phyloP scores from a whole-genome alignment of 1,140 invertebrate genomes.

The Bombus picipes region DNA sequence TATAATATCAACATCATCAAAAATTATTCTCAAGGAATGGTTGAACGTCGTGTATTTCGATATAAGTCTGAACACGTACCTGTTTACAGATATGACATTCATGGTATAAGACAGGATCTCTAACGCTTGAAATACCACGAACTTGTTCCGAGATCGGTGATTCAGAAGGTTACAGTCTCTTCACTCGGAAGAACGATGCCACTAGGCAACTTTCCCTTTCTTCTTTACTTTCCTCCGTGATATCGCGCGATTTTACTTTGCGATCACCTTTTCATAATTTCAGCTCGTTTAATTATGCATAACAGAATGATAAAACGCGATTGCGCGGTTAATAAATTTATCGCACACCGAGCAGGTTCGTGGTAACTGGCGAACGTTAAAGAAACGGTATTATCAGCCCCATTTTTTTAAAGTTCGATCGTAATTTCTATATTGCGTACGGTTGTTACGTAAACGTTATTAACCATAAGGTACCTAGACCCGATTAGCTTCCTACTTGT shows the following conservation, averaged over 20 bases:
- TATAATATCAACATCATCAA: not conserved
- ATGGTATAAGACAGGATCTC: not conserved
- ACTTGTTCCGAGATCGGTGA: constrained; percentile 34
- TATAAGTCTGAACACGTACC: not conserved
- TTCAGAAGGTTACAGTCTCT: constrained; percentile 49
- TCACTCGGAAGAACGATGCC: constrained; percentile 27
- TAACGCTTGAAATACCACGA: constrained; percentile 38
- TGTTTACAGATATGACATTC: not conserved
- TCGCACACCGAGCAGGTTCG: not conserved
- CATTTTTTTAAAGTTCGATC: constrained; percentile 12
- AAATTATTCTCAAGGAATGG: not conserved
- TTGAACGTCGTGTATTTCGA: not conserved
- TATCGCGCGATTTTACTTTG: constrained; percentile 9
- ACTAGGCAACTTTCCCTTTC: constrained; percentile 52
- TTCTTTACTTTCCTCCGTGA: constrained; percentile 38
- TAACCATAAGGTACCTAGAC: not conserved
- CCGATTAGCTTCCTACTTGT: constrained; percentile 23
- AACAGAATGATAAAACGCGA: not conserved
- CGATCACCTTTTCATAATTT: not conserved
- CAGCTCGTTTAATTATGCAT: constrained; percentile 14
- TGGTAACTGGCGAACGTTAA: not conserved
- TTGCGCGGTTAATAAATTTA: not conserved
- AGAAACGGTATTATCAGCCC: not conserved
- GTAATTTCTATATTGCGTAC: not conserved
- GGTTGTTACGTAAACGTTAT: constrained; percentile 27